Percentiles rank a stretch among this genome's conserved stretches.
Evolutionary conservation across 2,888 invertebrate species (phyloP).

Genomic region (Pyrrhosoma nymphula): DNA sequence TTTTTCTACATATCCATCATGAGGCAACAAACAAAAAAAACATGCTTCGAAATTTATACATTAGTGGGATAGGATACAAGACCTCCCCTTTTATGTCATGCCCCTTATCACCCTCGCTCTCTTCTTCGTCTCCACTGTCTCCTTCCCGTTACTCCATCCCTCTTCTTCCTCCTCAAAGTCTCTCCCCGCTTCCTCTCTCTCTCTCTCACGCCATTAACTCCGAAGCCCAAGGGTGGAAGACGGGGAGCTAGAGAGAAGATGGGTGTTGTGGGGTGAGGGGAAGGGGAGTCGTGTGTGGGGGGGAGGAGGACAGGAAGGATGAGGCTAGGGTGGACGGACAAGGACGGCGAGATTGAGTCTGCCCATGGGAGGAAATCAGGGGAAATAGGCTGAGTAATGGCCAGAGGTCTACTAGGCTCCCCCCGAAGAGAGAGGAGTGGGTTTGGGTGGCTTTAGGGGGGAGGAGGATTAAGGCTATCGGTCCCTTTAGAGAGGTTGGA

Average conservation of each 20-base stretch:
- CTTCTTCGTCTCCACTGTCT: neutral
- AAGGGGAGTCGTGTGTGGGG: neutral
- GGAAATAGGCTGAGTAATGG: conserved; percentile 67
- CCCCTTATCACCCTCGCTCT: neutral
- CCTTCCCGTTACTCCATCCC: neutral
- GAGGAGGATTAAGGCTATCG: conserved; percentile 31
- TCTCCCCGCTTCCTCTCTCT: neutral
- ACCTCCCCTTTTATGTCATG: neutral
- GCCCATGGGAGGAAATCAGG: conserved; percentile 65
- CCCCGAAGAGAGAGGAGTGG: neutral
- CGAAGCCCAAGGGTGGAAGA: conserved; percentile 35
- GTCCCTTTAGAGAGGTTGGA: conserved; percentile 6
- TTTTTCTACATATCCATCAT: too few relatives aligned
- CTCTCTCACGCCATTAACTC: conserved; percentile 61
- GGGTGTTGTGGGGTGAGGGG: neutral
- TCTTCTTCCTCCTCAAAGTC: conserved; percentile 3
- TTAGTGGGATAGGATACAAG: too few relatives aligned
- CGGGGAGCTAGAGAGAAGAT: conserved; percentile 4
- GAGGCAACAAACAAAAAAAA: too few relatives aligned
- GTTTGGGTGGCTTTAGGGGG: neutral
- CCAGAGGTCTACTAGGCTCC: conserved; percentile 38
- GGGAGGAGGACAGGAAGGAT: neutral
- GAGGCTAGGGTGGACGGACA: neutral
- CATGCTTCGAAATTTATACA: too few relatives aligned
- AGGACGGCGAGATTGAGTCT: conserved; percentile 60